Conservation (phyloP, 2,113 vertebrate genomes). For the Smithornis capensis region DNA sequence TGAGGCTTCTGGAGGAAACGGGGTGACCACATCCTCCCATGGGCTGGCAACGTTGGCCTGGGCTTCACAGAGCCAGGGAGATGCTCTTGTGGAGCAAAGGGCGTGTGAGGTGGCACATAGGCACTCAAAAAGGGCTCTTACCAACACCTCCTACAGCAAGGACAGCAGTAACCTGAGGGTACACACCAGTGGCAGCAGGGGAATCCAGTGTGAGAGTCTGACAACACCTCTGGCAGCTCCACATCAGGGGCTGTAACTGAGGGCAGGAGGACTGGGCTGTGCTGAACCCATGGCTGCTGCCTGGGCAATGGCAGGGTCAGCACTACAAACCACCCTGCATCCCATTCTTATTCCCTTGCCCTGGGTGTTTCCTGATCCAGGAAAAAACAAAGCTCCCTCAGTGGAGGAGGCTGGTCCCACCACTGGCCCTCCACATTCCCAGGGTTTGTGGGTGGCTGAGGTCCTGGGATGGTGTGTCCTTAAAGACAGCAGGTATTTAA, state of each 20-base stretch:
- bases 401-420: neutral
- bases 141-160: neutral
- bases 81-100: neutral
- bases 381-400: neutral
- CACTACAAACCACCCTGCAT: neutral
- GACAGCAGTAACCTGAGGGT: fast-evolving
- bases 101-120: neutral
- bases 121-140: fast-evolving
- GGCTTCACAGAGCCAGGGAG: neutral
- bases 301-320: neutral
- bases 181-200: neutral
- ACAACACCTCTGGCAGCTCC: neutral
- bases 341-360: neutral
- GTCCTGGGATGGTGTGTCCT: neutral
- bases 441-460: neutral
- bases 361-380: neutral
- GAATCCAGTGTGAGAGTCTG: neutral
- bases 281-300: neutral
- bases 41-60: neutral
- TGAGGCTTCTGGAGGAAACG: neutral
- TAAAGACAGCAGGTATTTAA: neutral
- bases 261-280: neutral
- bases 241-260: neutral
- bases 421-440: neutral
- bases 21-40: neutral